phyloP scores from a whole-genome alignment of 92 coral and sea anemone species.

The Blastomussa wellsi region DNA sequence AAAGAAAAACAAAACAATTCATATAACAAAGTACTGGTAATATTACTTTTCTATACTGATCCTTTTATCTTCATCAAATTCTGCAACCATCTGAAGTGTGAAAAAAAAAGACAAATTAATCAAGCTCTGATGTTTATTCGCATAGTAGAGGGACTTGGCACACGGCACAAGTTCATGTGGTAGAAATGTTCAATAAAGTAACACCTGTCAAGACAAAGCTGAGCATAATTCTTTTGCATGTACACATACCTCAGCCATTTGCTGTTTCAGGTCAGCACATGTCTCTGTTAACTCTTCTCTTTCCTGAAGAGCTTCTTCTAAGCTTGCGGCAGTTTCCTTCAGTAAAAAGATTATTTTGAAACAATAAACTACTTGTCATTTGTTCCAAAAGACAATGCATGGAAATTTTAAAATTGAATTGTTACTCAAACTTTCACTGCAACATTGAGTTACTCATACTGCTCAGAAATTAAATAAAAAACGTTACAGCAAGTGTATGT shows the following conservation, averaged over 20 bases:
- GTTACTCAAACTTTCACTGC: no score
- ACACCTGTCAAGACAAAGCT: no score
- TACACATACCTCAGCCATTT: slow-evolving; percentile 45
- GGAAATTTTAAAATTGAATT: no score
- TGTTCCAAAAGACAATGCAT: background rate
- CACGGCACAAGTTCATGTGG: no score
- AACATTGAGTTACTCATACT: no score
- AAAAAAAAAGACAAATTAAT: background rate
- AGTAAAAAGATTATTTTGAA: background rate
- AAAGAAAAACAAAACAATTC: no score
- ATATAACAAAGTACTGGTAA: no score
- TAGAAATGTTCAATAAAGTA: no score
- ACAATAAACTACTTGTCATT: background rate
- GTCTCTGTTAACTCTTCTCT: slow-evolving; percentile 38
- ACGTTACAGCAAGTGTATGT: no score
- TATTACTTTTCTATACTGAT: slow-evolving; percentile 83
- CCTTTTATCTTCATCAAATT: slow-evolving; percentile 87
- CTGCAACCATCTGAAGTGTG: slow-evolving; percentile 81
- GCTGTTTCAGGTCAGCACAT: slow-evolving; percentile 37
- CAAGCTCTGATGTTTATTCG: background rate
- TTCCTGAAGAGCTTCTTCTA: slow-evolving; percentile 18
- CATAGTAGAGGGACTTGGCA: background rate
- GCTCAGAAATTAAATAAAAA: no score
- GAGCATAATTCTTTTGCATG: no score
- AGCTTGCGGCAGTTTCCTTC: slow-evolving; percentile 30